phyloP scores from a whole-genome alignment of 1,140 invertebrate genomes.

The Portunus trituberculatus region DNA sequence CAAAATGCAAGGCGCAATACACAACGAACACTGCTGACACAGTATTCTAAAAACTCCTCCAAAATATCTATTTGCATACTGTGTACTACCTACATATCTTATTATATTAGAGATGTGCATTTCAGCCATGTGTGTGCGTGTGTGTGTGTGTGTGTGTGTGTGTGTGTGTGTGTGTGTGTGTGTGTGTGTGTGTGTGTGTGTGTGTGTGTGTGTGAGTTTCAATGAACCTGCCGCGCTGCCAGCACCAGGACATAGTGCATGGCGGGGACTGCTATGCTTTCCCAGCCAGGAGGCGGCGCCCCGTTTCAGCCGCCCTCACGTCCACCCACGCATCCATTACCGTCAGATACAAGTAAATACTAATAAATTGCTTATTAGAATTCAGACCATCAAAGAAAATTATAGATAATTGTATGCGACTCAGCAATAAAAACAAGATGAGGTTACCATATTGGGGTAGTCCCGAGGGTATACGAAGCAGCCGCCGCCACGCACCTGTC shows the following conservation, averaged over 20 bases:
- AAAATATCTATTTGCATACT: too few species aligned
- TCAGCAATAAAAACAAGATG: not conserved
- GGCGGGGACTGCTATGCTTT: not conserved
- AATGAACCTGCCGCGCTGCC: not conserved
- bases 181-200: too few species aligned
- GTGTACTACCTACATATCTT: too few species aligned
- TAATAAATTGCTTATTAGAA: not conserved
- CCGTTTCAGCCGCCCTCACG: not conserved
- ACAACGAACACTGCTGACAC: too few species aligned
- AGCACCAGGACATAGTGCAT: not conserved
- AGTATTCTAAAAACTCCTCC: too few species aligned
- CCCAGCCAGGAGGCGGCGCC: not conserved
- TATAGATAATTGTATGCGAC: not conserved
- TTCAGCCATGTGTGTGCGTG: too few species aligned
- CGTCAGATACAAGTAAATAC: not conserved
- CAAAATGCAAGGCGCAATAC: not conserved
- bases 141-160: too few species aligned
- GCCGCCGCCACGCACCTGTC: conserved; percentile 10
- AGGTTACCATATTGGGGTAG: not conserved
- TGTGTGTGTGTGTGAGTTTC: too few species aligned
- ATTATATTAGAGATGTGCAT: too few species aligned
- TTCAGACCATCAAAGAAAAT: not conserved
- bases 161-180: too few species aligned
- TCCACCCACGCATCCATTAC: not conserved
- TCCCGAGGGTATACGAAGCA: not conserved